phyloP scores from a whole-genome alignment of 2,888 invertebrate genomes.

The Leucophora obtusa region DNA sequence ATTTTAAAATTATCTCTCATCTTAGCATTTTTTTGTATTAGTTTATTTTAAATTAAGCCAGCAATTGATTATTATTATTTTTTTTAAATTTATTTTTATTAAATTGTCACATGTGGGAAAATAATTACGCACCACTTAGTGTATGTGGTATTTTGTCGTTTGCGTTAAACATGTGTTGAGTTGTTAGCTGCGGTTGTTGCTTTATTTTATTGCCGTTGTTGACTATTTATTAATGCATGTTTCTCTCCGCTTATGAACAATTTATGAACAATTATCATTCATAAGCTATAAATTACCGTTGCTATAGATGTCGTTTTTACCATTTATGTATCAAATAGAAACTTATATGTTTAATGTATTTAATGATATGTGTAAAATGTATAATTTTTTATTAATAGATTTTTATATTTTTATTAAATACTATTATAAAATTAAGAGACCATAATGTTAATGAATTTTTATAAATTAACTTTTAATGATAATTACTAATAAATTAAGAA shows the following conservation, averaged over 20 bases:
- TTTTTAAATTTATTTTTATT: constrained; percentile 27
- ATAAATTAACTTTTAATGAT: not conserved
- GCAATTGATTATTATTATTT: not conserved
- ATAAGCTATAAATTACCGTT: constrained; percentile 51
- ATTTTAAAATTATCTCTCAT: not conserved
- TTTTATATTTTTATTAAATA: constrained; percentile 13
- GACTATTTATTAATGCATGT: constrained; percentile 42
- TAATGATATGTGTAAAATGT: constrained; percentile 22
- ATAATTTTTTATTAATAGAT: constrained; percentile 15
- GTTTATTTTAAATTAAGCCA: constrained; percentile 3
- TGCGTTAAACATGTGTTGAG: constrained; percentile 40
- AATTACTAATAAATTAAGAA: not conserved
- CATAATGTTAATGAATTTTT: not conserved
- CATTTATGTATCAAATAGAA: constrained; percentile 36
- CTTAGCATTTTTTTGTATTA: not conserved
- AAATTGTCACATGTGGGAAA: constrained; percentile 60
- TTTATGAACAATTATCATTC: constrained; percentile 60
- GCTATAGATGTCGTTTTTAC: constrained; percentile 44
- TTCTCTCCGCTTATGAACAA: constrained; percentile 31
- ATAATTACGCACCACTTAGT: constrained; percentile 54
- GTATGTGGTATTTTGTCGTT: constrained; percentile 28
- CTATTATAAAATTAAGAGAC: constrained; percentile 2
- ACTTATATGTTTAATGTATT: not conserved
- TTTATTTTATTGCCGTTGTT: constrained; percentile 15
- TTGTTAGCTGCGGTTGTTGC: constrained; percentile 18